These are phyloP conservation scores for Melipona beecheii DNA, from an alignment of 2,888 invertebrate genomes.

Conservation along the genomic window DNA sequence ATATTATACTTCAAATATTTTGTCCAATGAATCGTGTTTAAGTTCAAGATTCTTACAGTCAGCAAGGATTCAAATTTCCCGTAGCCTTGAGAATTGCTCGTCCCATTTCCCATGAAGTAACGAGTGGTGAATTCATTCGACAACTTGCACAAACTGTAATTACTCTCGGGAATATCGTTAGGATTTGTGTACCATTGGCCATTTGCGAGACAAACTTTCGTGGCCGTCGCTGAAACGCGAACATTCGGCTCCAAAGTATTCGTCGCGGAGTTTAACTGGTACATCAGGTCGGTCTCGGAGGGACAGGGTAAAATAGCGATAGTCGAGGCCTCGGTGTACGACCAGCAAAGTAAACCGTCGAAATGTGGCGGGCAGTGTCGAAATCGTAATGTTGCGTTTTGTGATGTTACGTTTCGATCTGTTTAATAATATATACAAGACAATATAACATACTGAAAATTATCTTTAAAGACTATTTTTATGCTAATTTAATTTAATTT, in stretches of 20 bases:
- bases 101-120: constrained; percentile 13
- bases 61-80: constrained; percentile 58
- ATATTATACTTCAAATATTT: neutral
- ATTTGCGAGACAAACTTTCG: constrained; percentile 84
- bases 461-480: no score
- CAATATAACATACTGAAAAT: neutral
- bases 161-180: constrained; percentile 83
- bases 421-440: neutral
- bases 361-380: constrained; percentile 83
- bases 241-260: neutral
- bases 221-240: constrained; percentile 79
- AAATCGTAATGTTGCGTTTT: constrained; percentile 6
- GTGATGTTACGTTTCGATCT: constrained; percentile 21
- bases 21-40: neutral
- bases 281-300: constrained; percentile 59
- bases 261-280: constrained; percentile 15
- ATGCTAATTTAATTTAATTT: no score
- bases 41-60: constrained; percentile 62
- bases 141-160: constrained; percentile 84
- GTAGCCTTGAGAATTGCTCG: constrained; percentile 44
- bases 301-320: constrained; percentile 84
- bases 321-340: constrained; percentile 83
- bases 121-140: constrained; percentile 50
- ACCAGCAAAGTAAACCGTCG: constrained; percentile 86
- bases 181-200: constrained; percentile 84